Percentiles rank a stretch among this genome's conserved stretches.
Evolutionary conservation across 2,888 invertebrate genomes (phyloP).

Genomic region (Neoascia interrupta): DNA sequence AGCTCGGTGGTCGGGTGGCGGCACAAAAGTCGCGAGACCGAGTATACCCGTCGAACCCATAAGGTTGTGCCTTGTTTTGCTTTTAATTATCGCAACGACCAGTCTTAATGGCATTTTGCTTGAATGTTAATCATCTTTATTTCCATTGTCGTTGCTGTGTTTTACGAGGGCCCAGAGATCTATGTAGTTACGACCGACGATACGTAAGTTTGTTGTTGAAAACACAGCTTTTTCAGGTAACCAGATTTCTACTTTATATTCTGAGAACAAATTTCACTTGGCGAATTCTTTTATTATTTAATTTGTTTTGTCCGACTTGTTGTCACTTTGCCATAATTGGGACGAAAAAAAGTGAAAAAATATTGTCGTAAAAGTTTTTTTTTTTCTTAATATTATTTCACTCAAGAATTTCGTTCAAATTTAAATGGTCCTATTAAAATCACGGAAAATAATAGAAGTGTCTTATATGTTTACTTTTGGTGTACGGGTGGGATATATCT

Average conservation of each 20-base stretch:
- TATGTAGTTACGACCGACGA: not conserved
- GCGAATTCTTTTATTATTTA: not conserved
- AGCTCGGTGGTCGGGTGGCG: too few species aligned
- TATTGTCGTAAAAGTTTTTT: too few species aligned
- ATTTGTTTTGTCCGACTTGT: not conserved
- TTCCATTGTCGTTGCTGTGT: constrained; percentile 32
- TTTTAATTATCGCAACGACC: constrained; percentile 51
- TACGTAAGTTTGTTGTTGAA: constrained; percentile 7
- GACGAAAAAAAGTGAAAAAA: constrained; percentile 11
- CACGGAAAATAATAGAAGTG: too few species aligned
- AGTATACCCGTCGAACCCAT: constrained; percentile 14
- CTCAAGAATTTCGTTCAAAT: too few species aligned
- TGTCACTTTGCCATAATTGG: constrained; percentile 17
- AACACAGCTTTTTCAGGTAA: not conserved
- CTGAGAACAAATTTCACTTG: constrained; percentile 27
- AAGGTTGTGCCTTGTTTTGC: constrained; percentile 27
- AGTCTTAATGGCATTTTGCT: constrained; percentile 36
- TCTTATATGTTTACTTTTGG: too few species aligned
- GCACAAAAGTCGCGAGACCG: too few species aligned
- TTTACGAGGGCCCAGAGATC: constrained; percentile 15
- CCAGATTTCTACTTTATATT: constrained; percentile 1
- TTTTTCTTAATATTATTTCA: too few species aligned
- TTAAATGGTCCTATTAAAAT: too few species aligned
- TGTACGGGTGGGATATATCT: too few species aligned
- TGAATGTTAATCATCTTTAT: constrained; percentile 51